These are phyloP conservation scores for Coregonus ussuriensis DNA, from an alignment of 2,797 vertebrate genomes.

Conservation along the genomic window DNA sequence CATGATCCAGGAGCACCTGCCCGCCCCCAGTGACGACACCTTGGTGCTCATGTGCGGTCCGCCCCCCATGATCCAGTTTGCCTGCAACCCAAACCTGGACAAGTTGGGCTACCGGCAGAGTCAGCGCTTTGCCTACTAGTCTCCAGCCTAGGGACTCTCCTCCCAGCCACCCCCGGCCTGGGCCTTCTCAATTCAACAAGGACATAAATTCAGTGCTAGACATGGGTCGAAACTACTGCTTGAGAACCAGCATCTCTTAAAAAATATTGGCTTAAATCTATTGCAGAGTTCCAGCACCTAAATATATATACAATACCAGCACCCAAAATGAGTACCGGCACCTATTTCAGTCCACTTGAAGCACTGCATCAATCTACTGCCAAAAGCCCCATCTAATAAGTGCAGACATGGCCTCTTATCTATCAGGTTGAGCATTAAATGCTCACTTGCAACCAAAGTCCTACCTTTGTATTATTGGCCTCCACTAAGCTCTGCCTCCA, in stretches of 20 bases:
- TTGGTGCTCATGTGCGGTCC: slow-evolving; percentile 70
- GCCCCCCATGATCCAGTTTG: slow-evolving; percentile 70
- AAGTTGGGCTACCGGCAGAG: slow-evolving; percentile 59
- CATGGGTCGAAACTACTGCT: neutral
- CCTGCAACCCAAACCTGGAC: slow-evolving; percentile 66
- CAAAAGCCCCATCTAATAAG: neutral
- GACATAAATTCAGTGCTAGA: neutral
- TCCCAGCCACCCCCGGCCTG: neutral
- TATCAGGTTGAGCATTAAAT: neutral
- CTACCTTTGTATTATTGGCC: neutral
- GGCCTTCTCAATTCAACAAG: neutral
- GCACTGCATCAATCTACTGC: neutral
- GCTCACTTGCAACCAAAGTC: neutral
- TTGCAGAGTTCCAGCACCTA: neutral
- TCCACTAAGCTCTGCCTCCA: neutral
- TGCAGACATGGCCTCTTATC: neutral
- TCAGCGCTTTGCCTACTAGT: slow-evolving; percentile 58
- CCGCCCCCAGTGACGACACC: slow-evolving; percentile 54
- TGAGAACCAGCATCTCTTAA: neutral
- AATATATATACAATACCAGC: neutral
- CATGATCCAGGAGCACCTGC: slow-evolving; percentile 68
- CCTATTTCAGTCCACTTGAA: neutral
- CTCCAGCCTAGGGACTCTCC: neutral
- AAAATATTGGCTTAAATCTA: neutral
- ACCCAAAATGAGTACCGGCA: neutral